Conservation (phyloP, 1,140 invertebrate species). For the Bombus confusus region DNA sequence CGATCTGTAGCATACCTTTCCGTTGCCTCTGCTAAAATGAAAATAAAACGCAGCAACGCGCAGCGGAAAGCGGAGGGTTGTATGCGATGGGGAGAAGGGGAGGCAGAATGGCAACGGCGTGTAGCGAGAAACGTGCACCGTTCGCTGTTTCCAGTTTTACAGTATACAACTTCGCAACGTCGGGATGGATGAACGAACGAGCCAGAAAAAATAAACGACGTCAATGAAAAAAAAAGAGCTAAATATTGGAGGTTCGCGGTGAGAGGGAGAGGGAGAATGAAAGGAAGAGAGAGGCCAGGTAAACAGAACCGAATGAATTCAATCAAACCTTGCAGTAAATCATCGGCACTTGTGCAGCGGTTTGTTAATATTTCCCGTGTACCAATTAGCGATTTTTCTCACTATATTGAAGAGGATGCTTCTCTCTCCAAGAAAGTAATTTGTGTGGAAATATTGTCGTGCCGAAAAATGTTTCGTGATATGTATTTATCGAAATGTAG, state of each 20-base stretch:
- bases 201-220: slow-evolving; percentile 61
- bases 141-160: slow-evolving; percentile 69
- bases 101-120: slow-evolving; percentile 24
- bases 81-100: slow-evolving; percentile 32
- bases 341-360: slow-evolving; percentile 68
- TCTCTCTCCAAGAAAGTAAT: slow-evolving; percentile 35
- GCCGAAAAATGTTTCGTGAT: background rate
- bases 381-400: slow-evolving; percentile 74
- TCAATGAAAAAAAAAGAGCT: slow-evolving; percentile 47
- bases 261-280: slow-evolving; percentile 23
- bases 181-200: slow-evolving; percentile 58
- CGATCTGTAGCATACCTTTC: slow-evolving; percentile 50
- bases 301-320: slow-evolving; percentile 75
- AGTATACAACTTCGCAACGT: slow-evolving; percentile 62
- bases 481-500: background rate
- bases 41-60: slow-evolving; percentile 65
- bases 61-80: slow-evolving; percentile 52
- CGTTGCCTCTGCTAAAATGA: slow-evolving; percentile 63
- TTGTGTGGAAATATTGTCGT: background rate
- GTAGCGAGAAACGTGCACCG: slow-evolving; percentile 62
- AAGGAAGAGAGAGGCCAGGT: slow-evolving; percentile 40
- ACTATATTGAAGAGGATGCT: slow-evolving; percentile 17
- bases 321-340: slow-evolving; percentile 79
- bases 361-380: slow-evolving; percentile 73
- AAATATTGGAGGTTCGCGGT: slow-evolving; percentile 57